These are phyloP conservation scores for Paracanthobrama guichenoti DNA, from an alignment of 2,113 vertebrate species.

Conservation along the genomic window DNA sequence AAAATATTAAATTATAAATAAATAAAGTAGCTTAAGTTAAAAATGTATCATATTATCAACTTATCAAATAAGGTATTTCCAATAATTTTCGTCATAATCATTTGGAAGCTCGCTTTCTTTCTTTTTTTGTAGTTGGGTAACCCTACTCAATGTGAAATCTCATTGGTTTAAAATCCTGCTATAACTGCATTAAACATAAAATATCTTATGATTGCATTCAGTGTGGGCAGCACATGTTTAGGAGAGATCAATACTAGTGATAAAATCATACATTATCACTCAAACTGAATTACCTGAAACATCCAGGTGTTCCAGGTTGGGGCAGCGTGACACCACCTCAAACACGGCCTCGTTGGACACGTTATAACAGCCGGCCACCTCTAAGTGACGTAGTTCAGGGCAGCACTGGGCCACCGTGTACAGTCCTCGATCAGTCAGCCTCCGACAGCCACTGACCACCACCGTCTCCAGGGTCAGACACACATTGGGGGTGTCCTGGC, in stretches of 20 bases:
- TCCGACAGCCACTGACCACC: constrained; percentile 89
- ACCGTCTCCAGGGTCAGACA: constrained; percentile 97
- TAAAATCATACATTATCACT: not conserved
- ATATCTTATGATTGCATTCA: not conserved
- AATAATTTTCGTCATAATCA: not conserved
- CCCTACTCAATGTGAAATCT: not conserved
- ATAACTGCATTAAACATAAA: not conserved
- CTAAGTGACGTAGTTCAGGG: constrained; percentile 90
- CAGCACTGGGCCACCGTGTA: constrained; percentile 94
- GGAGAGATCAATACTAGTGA: not conserved
- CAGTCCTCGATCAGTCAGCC: constrained; percentile 95
- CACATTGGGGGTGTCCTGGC: constrained; percentile 97
- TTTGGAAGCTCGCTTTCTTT: not conserved
- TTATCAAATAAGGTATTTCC: no score
- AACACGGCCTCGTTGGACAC: constrained; percentile 97
- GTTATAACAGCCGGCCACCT: constrained; percentile 93
- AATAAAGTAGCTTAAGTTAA: no score
- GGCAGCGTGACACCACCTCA: constrained; percentile 94
- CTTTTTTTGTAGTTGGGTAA: not conserved
- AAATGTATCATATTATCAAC: no score
- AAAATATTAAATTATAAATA: not conserved
- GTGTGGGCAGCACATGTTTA: not conserved
- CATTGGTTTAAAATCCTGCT: no score
- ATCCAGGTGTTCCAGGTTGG: constrained; percentile 95
- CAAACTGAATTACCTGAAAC: constrained; percentile 85